Conservation (phyloP, 1,140 invertebrate species). For the Aphis gossypii region DNA sequence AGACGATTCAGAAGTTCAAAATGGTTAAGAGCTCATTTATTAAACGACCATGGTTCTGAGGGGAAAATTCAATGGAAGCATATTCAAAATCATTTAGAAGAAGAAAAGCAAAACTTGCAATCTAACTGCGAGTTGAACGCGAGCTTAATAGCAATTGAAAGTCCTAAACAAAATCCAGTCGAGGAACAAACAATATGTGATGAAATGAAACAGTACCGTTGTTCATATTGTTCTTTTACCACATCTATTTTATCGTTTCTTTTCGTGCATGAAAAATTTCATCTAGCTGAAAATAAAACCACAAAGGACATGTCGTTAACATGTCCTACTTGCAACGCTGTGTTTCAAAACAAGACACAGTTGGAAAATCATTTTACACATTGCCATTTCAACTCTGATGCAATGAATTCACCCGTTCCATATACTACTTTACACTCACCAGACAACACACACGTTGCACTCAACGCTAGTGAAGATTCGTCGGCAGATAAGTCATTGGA, state of each 20-base stretch:
- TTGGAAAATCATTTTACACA: background rate
- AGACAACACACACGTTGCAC: background rate
- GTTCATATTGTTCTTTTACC: slow-evolving; percentile 87
- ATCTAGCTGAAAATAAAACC: slow-evolving; percentile 63
- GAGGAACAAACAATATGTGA: slow-evolving; percentile 31
- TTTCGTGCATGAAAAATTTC: slow-evolving; percentile 88
- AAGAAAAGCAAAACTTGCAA: background rate
- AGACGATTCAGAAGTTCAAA: slow-evolving; percentile 88
- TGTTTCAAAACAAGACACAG: background rate
- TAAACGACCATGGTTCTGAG: slow-evolving; percentile 82
- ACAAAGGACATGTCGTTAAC: background rate
- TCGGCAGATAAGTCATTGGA: slow-evolving; percentile 34
- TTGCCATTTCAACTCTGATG: background rate
- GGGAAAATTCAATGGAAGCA: slow-evolving; percentile 74
- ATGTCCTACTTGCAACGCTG: background rate
- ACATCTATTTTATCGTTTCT: slow-evolving; percentile 87
- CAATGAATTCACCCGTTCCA: background rate
- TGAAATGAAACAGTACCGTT: slow-evolving; percentile 77
- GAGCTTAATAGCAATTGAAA: background rate
- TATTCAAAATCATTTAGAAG: background rate
- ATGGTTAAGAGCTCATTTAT: slow-evolving; percentile 87
- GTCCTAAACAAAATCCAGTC: background rate
- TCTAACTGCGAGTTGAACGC: background rate
- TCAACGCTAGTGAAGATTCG: slow-evolving; percentile 34
- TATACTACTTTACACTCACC: background rate